A percentile compares a stretch with the other conserved stretches of the same genome.
phyloP scores from a whole-genome alignment of 92 coral and sea anemone genomes.

The Siderastrea siderea region DNA sequence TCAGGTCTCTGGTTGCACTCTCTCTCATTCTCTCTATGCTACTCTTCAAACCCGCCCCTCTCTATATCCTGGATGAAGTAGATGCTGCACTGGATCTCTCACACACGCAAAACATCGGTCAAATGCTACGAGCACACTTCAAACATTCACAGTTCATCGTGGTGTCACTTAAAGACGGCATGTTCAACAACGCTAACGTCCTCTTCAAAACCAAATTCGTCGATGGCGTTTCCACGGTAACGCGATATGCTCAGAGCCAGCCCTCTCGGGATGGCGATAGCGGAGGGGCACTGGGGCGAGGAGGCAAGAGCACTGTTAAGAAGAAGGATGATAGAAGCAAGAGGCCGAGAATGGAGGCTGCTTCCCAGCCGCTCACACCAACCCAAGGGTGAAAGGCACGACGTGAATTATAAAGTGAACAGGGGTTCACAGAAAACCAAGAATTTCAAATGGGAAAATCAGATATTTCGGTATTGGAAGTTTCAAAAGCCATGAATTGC shows the following conservation, averaged over 20 bases:
- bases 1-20: slow-evolving; percentile 95
- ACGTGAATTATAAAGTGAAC: background rate
- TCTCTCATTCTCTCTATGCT: slow-evolving; percentile 96
- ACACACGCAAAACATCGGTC: slow-evolving; percentile 98
- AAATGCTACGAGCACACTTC: slow-evolving; percentile 96
- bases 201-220: slow-evolving; percentile 98
- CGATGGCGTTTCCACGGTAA: slow-evolving; percentile 98
- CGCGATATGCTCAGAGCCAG: slow-evolving; percentile 94
- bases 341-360: slow-evolving; percentile 73
- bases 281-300: slow-evolving; percentile 49
- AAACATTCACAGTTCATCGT: slow-evolving; percentile 98
- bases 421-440: too few relatives aligned
- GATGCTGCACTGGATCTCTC: slow-evolving; percentile 99
- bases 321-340: slow-evolving; percentile 76
- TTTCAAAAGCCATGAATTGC: too few relatives aligned
- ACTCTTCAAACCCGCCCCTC: slow-evolving; percentile 97
- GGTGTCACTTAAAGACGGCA: slow-evolving; percentile 98
- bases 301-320: slow-evolving; percentile 69
- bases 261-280: slow-evolving; percentile 74
- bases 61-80: slow-evolving; percentile 98
- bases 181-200: slow-evolving; percentile 98
- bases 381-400: slow-evolving; percentile 23
- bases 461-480: too few relatives aligned
- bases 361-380: slow-evolving; percentile 69
- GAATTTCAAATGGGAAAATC: too few relatives aligned